phyloP scores from a whole-genome alignment of 2,888 invertebrate genomes.

The Cosmopolites sordidus region DNA sequence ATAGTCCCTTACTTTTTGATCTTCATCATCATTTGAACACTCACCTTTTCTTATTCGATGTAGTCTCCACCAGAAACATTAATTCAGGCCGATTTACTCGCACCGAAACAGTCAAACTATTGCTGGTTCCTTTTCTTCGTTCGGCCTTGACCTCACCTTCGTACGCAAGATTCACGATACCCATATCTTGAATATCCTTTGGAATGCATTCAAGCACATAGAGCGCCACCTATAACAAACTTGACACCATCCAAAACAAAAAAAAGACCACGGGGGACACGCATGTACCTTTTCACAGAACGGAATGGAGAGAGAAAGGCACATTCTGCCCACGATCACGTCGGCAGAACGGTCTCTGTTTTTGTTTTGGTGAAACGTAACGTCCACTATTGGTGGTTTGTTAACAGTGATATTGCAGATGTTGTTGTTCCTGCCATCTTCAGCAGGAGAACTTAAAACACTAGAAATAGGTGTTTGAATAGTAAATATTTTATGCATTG shows the following conservation, averaged over 20 bases:
- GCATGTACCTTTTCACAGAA: constrained; percentile 53
- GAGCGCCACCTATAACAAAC: constrained; percentile 35
- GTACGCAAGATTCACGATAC: constrained; percentile 69
- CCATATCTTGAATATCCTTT: constrained; percentile 60
- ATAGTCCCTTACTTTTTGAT: too few relatives aligned
- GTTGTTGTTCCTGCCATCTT: constrained; percentile 52
- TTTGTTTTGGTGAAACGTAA: constrained; percentile 60
- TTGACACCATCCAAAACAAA: too few relatives aligned
- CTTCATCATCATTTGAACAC: too few relatives aligned
- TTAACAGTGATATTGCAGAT: constrained; percentile 56
- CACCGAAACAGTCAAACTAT: constrained; percentile 64
- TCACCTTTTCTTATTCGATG: constrained; percentile 51
- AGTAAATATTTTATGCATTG: too few relatives aligned
- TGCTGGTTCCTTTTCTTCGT: constrained; percentile 22
- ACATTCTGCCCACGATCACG: constrained; percentile 66
- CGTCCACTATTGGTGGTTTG: constrained; percentile 68
- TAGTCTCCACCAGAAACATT: constrained; percentile 66
- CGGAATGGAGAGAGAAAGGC: constrained; percentile 69
- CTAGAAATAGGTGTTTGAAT: constrained; percentile 51
- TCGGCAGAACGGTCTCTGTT: constrained; percentile 62
- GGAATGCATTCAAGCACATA: constrained; percentile 47
- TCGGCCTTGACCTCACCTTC: constrained; percentile 54
- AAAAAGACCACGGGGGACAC: too few relatives aligned
- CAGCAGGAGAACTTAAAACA: constrained; percentile 64
- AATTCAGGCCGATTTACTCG: constrained; percentile 75